Conservation (phyloP, 2,797 vertebrate species). For the Brachyrhaphis roseni region DNA sequence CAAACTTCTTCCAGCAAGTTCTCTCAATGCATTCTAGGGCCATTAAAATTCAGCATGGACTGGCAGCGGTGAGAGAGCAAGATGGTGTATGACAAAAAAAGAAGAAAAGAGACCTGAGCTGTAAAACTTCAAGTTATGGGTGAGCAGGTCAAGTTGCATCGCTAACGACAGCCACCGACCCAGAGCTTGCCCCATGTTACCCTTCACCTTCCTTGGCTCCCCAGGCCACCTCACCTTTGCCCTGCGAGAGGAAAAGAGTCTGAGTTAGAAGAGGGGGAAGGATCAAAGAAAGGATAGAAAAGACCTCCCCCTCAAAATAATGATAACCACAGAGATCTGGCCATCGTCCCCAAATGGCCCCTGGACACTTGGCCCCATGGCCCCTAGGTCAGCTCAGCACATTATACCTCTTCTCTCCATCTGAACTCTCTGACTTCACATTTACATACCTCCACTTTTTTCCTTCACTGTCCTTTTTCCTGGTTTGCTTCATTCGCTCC, state of each 20-base stretch:
- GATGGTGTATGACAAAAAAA: slow-evolving; percentile 33
- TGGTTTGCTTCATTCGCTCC: slow-evolving; percentile 42
- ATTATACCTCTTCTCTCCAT: slow-evolving; percentile 78
- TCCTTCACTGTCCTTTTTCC: slow-evolving; percentile 33
- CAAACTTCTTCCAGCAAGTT: slow-evolving; percentile 42
- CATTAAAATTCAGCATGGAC: slow-evolving; percentile 64
- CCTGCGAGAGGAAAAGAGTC: slow-evolving; percentile 74
- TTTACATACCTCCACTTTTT: slow-evolving; percentile 79
- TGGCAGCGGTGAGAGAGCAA: slow-evolving; percentile 34
- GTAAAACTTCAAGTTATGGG: slow-evolving; percentile 66
- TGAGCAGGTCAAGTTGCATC: slow-evolving; percentile 69
- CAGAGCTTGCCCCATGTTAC: slow-evolving; percentile 52
- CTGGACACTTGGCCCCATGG: slow-evolving; percentile 80
- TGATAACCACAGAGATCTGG: slow-evolving; percentile 85
- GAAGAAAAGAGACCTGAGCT: slow-evolving; percentile 50
- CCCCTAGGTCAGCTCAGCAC: slow-evolving; percentile 85
- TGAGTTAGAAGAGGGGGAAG: slow-evolving; percentile 40
- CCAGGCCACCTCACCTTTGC: slow-evolving; percentile 80
- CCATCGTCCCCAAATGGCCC: slow-evolving; percentile 78
- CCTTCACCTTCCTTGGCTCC: slow-evolving; percentile 66
- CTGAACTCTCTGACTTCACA: slow-evolving; percentile 82
- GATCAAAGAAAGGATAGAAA: slow-evolving; percentile 25
- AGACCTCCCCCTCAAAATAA: slow-evolving; percentile 76
- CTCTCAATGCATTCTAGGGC: slow-evolving; percentile 34
- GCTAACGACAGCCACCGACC: slow-evolving; percentile 74